Conservation (phyloP, 2,888 invertebrate genomes). For the Helleia helle region DNA sequence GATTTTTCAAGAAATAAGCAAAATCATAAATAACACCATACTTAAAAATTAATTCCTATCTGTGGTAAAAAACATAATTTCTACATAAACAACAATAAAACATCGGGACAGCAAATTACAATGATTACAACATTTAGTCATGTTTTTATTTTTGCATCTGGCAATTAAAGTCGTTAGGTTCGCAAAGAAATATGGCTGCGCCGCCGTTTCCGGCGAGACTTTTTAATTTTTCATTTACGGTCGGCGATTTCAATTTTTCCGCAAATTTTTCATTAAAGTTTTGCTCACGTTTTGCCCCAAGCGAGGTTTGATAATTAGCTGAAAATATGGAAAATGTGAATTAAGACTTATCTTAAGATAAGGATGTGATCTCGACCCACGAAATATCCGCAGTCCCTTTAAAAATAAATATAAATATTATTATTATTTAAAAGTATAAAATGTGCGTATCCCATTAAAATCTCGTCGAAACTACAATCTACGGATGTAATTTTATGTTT, state of each 20-base stretch:
- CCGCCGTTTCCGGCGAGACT: conserved; percentile 51
- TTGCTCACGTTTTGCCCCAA: conserved; percentile 39
- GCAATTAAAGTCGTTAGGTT: conserved; percentile 52
- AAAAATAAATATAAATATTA: too few species aligned
- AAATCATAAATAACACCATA: too few species aligned
- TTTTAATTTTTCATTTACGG: conserved; percentile 66
- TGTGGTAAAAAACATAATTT: too few species aligned
- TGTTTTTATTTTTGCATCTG: conserved; percentile 43
- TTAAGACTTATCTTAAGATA: too few species aligned
- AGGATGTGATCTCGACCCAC: too few species aligned
- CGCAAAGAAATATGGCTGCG: conserved; percentile 48
- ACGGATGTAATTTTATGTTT: too few species aligned
- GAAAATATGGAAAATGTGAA: conserved; percentile 5
- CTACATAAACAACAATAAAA: conserved; percentile 13
- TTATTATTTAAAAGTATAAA: too few species aligned
- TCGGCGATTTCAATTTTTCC: conserved; percentile 51
- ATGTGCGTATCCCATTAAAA: too few species aligned
- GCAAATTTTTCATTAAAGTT: conserved; percentile 64
- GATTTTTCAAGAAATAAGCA: too few species aligned
- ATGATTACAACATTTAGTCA: conserved; percentile 29
- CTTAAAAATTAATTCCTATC: too few species aligned
- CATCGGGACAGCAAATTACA: conserved; percentile 18
- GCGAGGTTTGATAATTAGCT: conserved; percentile 37
- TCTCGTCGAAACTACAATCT: too few species aligned
- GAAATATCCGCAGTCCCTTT: too few species aligned